Percentiles rank a stretch among this genome's conserved stretches.
Conservation (phyloP, 2,113 vertebrate species). For the Mormyrus lacerda region DNA sequence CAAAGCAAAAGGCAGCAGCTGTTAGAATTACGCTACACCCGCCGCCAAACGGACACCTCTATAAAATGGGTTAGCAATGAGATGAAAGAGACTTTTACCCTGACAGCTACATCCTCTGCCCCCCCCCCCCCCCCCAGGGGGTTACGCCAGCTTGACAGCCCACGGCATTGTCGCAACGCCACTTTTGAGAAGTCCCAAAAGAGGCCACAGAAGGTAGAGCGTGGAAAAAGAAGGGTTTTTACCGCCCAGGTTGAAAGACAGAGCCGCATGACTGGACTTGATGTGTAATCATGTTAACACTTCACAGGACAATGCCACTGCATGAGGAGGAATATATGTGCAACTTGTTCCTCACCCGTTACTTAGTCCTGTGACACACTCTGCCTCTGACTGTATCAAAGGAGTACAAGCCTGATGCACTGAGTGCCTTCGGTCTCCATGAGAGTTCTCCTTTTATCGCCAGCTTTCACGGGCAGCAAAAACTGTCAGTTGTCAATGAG, state of each 20-base stretch:
- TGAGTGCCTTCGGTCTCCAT: not conserved
- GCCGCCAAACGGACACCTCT: not conserved
- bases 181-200: not conserved
- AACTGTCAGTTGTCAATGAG: slow-evolving; percentile 1
- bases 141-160: not conserved
- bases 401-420: not conserved
- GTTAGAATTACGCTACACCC: not conserved
- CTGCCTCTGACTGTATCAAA: not conserved
- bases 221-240: not conserved
- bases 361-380: not conserved
- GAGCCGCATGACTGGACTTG: not conserved
- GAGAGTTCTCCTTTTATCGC: not conserved
- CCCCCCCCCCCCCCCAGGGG: not conserved
- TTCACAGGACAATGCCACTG: not conserved
- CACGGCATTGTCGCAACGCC: not conserved
- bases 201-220: not conserved
- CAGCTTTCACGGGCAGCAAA: not conserved
- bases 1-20: not conserved
- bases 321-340: not conserved
- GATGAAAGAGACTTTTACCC: not conserved
- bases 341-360: not conserved
- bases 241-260: no score
- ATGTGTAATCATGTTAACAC: not conserved
- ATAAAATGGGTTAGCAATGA: not conserved
- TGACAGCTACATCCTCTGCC: not conserved